These are phyloP conservation scores for Orthonevra nobilis DNA, from an alignment of 2,888 invertebrate genomes.

Conservation along the genomic window DNA sequence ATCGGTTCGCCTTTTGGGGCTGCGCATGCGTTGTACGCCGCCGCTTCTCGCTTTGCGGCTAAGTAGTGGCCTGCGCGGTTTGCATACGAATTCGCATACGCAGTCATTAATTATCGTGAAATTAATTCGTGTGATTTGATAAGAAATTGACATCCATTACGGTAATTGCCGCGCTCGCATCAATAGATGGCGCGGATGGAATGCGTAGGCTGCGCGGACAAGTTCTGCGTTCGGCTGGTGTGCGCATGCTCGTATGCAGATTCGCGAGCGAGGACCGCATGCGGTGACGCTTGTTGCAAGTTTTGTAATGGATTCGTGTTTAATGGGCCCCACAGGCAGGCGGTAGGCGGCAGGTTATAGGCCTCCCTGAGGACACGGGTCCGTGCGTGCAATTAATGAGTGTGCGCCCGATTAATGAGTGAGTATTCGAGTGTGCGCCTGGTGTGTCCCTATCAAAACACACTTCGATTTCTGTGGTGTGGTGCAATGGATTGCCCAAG, in stretches of 20 bases:
- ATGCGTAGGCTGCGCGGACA: constrained; percentile 64
- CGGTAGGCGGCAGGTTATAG: constrained; percentile 47
- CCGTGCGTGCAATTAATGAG: constrained; percentile 69
- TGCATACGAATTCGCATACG: constrained; percentile 58
- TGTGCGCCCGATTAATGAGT: constrained; percentile 53
- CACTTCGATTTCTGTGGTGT: constrained; percentile 61
- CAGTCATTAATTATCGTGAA: constrained; percentile 70
- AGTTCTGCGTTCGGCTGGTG: constrained; percentile 15
- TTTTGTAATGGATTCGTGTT: constrained; percentile 65
- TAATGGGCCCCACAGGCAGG: constrained; percentile 66
- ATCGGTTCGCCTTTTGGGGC: constrained; percentile 58
- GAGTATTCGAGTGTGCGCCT: constrained; percentile 39
- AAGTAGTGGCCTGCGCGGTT: constrained; percentile 18
- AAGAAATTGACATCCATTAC: constrained; percentile 71
- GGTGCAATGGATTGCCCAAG: constrained; percentile 26
- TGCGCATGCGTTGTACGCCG: constrained; percentile 23
- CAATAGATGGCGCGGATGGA: constrained; percentile 65
- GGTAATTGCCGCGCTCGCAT: constrained; percentile 67
- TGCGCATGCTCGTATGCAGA: constrained; percentile 40
- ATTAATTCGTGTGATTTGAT: constrained; percentile 72
- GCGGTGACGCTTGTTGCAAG: constrained; percentile 57
- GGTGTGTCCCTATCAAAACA: constrained; percentile 67
- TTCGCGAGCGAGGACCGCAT: constrained; percentile 57
- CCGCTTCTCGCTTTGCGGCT: no score
- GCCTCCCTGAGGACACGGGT: constrained; percentile 27